A percentile compares a stretch with the other conserved stretches of the same genome.
phyloP scores from a whole-genome alignment of 2,888 invertebrate genomes.

The Julus scandinavius region DNA sequence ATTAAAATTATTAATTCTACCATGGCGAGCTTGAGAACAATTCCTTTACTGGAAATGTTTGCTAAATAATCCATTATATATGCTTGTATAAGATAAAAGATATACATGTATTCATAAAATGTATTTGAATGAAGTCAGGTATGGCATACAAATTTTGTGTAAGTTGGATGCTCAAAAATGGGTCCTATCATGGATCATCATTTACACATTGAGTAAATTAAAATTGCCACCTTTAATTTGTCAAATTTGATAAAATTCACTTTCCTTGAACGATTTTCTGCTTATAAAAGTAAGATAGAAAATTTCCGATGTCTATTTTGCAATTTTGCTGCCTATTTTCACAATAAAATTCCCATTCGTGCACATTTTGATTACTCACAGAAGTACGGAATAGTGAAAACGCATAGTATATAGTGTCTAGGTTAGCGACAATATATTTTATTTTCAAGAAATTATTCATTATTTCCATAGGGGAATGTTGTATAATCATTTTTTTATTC shows the following conservation, averaged over 20 bases:
- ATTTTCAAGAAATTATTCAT: not conserved
- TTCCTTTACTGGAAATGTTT: no score
- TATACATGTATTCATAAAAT: no score
- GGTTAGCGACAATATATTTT: not conserved
- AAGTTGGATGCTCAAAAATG: no score
- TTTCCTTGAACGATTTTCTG: no score
- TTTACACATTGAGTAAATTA: no score
- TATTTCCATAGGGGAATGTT: not conserved
- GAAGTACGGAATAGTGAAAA: not conserved
- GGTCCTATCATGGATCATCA: no score
- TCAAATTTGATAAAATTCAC: no score
- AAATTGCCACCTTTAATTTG: no score
- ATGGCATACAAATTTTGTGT: no score
- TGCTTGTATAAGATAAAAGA: no score
- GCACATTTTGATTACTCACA: not conserved
- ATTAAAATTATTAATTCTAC: not conserved
- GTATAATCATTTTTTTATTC: not conserved
- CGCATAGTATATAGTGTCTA: not conserved
- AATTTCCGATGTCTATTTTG: not conserved
- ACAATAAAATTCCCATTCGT: not conserved
- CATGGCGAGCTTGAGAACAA: not conserved
- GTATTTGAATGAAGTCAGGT: no score
- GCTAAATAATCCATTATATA: not conserved
- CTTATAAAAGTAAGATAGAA: no score
- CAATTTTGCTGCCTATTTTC: not conserved